These are phyloP conservation scores for Drosophila pseudoananassae DNA, from an alignment of 1,140 invertebrate species.

Conservation along the genomic window DNA sequence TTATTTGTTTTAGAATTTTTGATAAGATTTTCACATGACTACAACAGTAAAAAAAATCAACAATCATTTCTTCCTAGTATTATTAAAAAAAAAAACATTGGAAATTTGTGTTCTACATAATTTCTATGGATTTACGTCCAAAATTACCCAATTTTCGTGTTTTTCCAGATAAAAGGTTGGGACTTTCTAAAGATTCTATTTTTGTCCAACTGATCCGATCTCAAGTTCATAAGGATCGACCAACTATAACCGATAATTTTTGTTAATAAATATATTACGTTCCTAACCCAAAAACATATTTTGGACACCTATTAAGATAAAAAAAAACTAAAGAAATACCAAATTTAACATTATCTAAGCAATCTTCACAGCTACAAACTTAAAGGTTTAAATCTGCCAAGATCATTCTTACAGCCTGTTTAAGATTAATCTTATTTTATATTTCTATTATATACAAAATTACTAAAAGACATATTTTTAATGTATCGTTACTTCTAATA, in stretches of 20 bases:
- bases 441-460: slow-evolving; percentile 71
- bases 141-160: too few species aligned
- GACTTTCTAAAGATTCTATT: too few species aligned
- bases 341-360: slow-evolving; percentile 18
- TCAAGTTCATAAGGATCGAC: too few species aligned
- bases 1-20: neutral
- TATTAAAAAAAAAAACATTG: neutral
- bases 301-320: neutral
- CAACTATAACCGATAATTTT: too few species aligned
- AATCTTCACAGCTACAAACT: slow-evolving; percentile 44
- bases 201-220: too few species aligned
- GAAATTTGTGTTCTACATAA: too few species aligned
- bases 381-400: slow-evolving; percentile 28
- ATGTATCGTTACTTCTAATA: slow-evolving; percentile 57
- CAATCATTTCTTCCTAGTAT: neutral
- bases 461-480: slow-evolving; percentile 45
- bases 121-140: too few species aligned
- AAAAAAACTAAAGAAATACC: neutral
- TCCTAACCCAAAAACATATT: neutral
- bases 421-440: slow-evolving; percentile 33
- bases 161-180: too few species aligned
- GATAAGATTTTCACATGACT: neutral
- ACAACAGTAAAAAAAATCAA: neutral
- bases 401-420: slow-evolving; percentile 17
- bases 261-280: too few species aligned